These are phyloP conservation scores for Scortum barcoo DNA, from an alignment of 2,113 vertebrate species.

Conservation along the genomic window DNA sequence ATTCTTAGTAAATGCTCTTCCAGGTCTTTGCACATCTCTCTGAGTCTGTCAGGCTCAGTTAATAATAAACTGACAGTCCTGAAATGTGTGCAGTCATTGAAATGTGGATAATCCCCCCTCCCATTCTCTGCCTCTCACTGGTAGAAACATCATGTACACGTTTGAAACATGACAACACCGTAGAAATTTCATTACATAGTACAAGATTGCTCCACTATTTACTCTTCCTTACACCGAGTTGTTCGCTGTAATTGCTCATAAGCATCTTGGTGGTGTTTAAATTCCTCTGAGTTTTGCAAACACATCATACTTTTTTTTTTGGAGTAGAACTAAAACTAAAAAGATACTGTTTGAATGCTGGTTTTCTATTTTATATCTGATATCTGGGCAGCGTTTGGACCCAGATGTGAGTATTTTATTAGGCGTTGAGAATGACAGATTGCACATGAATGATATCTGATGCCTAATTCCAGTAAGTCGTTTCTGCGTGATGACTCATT, in stretches of 20 bases:
- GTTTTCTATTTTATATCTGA: neutral
- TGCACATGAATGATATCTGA: constrained; percentile 19
- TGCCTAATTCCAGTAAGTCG: constrained; percentile 42
- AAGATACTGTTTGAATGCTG: neutral
- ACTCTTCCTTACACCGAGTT: neutral
- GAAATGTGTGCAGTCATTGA: neutral
- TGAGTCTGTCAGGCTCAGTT: neutral
- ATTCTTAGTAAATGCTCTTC: constrained; percentile 29
- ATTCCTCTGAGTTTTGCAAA: neutral
- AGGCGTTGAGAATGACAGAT: constrained; percentile 1
- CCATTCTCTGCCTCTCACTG: neutral
- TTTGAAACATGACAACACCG: neutral
- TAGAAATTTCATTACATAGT: neutral
- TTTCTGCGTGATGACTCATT: constrained; percentile 45
- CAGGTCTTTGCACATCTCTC: constrained; percentile 16
- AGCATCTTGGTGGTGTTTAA: constrained; percentile 7
- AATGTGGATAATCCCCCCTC: neutral
- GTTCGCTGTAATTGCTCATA: neutral
- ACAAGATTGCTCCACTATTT: constrained; percentile 4
- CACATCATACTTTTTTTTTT: neutral
- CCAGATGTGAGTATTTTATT: neutral
- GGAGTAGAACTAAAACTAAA: neutral
- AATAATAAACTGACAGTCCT: neutral
- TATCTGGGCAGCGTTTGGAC: too few species aligned
- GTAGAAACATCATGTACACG: neutral